Conservation (phyloP, 1,140 invertebrate species). For the Meloidogyne floridensis region DNA sequence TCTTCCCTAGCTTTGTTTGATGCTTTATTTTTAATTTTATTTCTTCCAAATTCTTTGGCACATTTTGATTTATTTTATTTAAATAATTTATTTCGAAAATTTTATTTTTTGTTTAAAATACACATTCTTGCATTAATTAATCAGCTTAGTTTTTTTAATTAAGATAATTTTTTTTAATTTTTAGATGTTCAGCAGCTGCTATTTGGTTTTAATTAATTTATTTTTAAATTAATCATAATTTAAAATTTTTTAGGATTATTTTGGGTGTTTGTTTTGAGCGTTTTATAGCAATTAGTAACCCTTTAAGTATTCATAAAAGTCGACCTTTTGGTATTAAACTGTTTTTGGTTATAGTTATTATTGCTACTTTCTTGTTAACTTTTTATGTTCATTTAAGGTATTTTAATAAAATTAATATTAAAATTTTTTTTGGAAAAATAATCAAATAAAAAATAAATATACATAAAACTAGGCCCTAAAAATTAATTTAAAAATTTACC, state of each 20-base stretch:
- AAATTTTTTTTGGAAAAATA: not conserved
- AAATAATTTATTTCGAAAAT: slow-evolving; percentile 32
- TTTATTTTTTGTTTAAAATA: slow-evolving; percentile 44
- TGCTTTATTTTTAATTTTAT: slow-evolving; percentile 36
- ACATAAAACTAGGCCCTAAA: too few species aligned
- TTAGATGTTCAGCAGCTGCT: slow-evolving; percentile 24
- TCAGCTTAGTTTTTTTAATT: not conserved
- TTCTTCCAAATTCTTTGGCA: slow-evolving; percentile 40
- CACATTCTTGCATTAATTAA: slow-evolving; percentile 37
- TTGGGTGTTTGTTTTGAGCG: slow-evolving; percentile 43
- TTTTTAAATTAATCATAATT: not conserved
- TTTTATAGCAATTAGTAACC: slow-evolving; percentile 28
- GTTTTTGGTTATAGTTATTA: slow-evolving; percentile 19
- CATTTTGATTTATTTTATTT: slow-evolving; percentile 34
- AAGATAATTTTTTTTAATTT: not conserved
- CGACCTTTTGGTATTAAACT: slow-evolving; percentile 25
- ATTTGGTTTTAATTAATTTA: slow-evolving; percentile 20
- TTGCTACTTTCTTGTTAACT: slow-evolving; percentile 36
- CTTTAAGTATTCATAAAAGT: slow-evolving; percentile 35
- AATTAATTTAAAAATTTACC: not conserved
- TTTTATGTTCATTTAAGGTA: slow-evolving; percentile 37
- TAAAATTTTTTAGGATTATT: slow-evolving; percentile 40
- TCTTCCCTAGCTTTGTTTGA: slow-evolving; percentile 36
- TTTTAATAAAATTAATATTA: not conserved
- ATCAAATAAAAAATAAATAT: too few species aligned